These are phyloP conservation scores for Frankliniella intonsa DNA, from an alignment of 2,888 invertebrate species.

Conservation along the genomic window DNA sequence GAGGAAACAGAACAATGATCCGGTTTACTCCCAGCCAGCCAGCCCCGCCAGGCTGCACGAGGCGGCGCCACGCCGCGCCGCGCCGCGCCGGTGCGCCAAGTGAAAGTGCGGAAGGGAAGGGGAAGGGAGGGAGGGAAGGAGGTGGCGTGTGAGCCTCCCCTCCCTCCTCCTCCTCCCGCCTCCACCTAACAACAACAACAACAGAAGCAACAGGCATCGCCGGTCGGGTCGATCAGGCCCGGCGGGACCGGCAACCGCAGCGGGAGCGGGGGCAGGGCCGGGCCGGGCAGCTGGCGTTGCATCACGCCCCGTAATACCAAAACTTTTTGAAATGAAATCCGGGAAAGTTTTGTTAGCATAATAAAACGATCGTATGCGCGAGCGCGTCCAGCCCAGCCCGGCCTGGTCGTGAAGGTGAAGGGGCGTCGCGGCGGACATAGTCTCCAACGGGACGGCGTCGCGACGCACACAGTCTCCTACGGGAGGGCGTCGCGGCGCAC, in stretches of 20 bases:
- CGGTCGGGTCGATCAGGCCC: too few relatives aligned
- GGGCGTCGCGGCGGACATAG: too few relatives aligned
- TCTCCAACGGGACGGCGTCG: too few relatives aligned
- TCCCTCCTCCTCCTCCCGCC: background rate
- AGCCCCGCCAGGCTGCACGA: background rate
- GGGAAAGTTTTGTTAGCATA: conserved; percentile 7
- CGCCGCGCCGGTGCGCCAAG: background rate
- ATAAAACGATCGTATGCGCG: conserved; percentile 17
- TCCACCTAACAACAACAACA: background rate
- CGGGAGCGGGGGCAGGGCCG: background rate
- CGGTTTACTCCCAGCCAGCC: background rate
- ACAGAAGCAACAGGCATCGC: background rate
- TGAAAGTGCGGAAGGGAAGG: conserved; percentile 9
- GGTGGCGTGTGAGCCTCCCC: background rate
- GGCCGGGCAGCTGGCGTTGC: background rate
- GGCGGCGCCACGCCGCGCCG: background rate
- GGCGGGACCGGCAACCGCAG: too few relatives aligned
- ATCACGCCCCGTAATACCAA: conserved; percentile 15
- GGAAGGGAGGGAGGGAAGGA: background rate
- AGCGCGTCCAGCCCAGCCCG: background rate
- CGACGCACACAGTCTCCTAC: too few relatives aligned
- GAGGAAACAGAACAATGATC: conserved; percentile 25
- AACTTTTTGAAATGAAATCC: conserved; percentile 12
- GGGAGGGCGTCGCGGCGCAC: too few relatives aligned
- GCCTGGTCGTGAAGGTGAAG: too few relatives aligned